Percentiles rank a stretch among this genome's conserved stretches.
These are phyloP conservation scores for Cephus rjabovi DNA, from an alignment of 2,888 invertebrate genomes.

Conservation along the genomic window DNA sequence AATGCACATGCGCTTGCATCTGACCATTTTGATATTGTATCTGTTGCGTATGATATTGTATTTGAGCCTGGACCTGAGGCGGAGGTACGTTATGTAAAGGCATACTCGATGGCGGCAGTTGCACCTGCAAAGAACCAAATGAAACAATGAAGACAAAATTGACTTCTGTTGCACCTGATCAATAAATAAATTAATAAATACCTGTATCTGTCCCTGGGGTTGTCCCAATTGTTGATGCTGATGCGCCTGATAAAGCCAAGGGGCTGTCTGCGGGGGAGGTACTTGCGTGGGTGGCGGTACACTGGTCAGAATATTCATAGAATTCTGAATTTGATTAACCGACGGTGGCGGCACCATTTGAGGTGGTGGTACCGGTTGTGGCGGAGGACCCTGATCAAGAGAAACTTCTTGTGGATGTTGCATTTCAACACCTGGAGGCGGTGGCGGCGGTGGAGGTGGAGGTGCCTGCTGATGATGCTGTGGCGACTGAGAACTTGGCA, in stretches of 20 bases:
- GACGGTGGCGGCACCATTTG: constrained; percentile 63
- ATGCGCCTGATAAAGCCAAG: constrained; percentile 60
- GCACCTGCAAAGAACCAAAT: constrained; percentile 32
- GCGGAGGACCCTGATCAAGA: constrained; percentile 69
- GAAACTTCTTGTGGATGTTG: constrained; percentile 64
- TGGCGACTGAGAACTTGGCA: constrained; percentile 52
- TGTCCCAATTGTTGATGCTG: constrained; percentile 48
- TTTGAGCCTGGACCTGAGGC: constrained; percentile 57
- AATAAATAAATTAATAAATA: constrained; percentile 15
- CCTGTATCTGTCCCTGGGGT: constrained; percentile 57
- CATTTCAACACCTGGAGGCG: constrained; percentile 67
- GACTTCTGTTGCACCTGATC: neutral
- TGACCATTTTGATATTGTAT: constrained; percentile 64
- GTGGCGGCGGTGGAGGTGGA: constrained; percentile 55
- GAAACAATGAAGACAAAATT: neutral
- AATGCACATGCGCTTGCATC: constrained; percentile 59
- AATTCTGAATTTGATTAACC: constrained; percentile 53
- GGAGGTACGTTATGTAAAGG: constrained; percentile 52
- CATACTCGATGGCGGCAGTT: constrained; percentile 49
- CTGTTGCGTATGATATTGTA: constrained; percentile 61
- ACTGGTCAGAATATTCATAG: constrained; percentile 59
- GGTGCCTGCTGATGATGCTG: constrained; percentile 47
- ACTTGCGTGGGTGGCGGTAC: constrained; percentile 60
- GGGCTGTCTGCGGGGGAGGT: constrained; percentile 56
- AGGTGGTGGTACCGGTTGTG: constrained; percentile 63